Percentiles rank a stretch among this genome's conserved stretches.
Evolutionary conservation across 2,113 vertebrate species (phyloP).

Genomic region (Columba janthina): DNA sequence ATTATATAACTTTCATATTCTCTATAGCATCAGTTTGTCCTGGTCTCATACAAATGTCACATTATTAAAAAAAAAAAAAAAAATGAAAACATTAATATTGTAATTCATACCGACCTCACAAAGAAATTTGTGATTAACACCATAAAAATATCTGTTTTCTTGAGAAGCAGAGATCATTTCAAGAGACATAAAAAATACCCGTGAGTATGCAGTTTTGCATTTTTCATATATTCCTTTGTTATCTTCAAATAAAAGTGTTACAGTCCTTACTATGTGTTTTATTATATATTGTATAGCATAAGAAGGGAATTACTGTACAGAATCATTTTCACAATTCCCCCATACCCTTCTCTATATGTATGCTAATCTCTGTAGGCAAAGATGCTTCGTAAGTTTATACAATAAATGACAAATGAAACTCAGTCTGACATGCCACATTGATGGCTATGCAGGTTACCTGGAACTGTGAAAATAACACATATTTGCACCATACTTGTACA

Average conservation of each 20-base stretch:
- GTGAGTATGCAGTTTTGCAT: background rate
- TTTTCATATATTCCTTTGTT: background rate
- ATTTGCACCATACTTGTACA: fast-evolving
- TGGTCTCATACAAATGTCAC: background rate
- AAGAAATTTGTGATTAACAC: background rate
- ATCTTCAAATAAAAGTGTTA: background rate
- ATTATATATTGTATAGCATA: background rate
- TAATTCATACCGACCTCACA: background rate
- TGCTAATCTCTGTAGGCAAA: background rate
- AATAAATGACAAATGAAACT: background rate
- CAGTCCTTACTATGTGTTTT: background rate
- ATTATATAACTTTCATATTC: background rate
- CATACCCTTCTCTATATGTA: background rate
- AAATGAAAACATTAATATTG: background rate
- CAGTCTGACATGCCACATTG: background rate
- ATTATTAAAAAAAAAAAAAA: background rate
- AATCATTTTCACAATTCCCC: background rate
- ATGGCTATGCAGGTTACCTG: background rate
- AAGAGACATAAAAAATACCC: background rate
- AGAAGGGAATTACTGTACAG: background rate
- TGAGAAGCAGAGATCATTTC: background rate
- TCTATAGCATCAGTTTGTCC: background rate
- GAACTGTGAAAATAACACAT: background rate
- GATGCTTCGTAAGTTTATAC: background rate
- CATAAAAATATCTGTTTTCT: background rate